Conservation (phyloP, 1,140 invertebrate species). For the Trichonephila clavipes region DNA sequence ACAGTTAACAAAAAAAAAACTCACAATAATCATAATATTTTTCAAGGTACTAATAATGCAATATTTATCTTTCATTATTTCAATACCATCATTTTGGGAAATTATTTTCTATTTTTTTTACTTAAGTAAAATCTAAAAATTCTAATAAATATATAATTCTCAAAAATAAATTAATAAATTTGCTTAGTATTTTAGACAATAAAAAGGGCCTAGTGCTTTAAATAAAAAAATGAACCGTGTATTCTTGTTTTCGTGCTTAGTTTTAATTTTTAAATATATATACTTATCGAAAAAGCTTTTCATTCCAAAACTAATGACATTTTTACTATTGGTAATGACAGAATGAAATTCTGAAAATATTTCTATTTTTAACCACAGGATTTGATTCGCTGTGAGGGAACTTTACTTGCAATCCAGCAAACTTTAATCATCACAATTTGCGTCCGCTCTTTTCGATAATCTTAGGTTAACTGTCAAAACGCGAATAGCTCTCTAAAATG, state of each 20-base stretch:
- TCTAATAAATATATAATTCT: no score
- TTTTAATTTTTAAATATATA: neutral
- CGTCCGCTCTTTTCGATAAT: constrained; percentile 24
- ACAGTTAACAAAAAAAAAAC: no score
- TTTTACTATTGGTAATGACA: neutral
- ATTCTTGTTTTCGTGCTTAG: neutral
- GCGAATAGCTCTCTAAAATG: constrained; percentile 14
- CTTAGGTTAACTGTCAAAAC: constrained; percentile 42
- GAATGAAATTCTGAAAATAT: neutral
- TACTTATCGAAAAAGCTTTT: neutral
- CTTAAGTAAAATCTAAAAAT: no score
- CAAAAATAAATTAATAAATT: no score
- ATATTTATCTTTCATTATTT: no score
- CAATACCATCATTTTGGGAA: no score
- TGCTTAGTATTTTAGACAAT: neutral
- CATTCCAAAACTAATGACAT: neutral
- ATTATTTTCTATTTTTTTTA: no score
- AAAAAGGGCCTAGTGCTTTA: neutral
- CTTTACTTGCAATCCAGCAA: constrained; percentile 10
- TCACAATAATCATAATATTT: no score
- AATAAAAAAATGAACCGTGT: neutral
- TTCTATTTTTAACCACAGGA: neutral
- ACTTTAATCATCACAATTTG: constrained; percentile 45
- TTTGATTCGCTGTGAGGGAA: neutral
- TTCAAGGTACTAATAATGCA: no score